phyloP scores from a whole-genome alignment of 2,797 vertebrate species.

The Taeniopygia guttata region DNA sequence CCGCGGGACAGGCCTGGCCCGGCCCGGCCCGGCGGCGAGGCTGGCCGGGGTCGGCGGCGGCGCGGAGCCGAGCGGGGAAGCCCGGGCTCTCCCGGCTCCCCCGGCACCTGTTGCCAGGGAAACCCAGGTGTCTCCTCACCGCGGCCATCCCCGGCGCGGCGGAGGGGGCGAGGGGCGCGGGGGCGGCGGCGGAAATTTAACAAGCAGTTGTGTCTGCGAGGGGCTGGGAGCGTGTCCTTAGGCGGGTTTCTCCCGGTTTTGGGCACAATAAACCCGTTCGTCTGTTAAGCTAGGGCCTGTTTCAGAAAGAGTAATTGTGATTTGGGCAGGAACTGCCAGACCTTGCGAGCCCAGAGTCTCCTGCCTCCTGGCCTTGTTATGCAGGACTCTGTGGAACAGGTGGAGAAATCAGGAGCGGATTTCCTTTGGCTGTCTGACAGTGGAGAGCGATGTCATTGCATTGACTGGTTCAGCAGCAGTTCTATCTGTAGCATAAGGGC shows the following conservation, averaged over 20 bases:
- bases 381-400: neutral
- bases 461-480: neutral
- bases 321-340: neutral
- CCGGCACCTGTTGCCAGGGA: slow-evolving; percentile 54
- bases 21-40: neutral
- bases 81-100: slow-evolving; percentile 14
- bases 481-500: neutral
- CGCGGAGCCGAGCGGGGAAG: neutral
- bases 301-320: neutral
- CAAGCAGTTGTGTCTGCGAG: neutral
- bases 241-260: neutral
- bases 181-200: neutral
- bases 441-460: neutral
- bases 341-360: neutral
- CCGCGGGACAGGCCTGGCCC: neutral
- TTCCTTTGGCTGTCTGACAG: neutral
- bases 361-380: neutral
- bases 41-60: neutral
- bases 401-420: neutral
- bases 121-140: slow-evolving; percentile 61
- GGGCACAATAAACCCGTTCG: neutral
- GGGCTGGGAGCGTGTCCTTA: neutral
- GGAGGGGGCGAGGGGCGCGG: neutral
- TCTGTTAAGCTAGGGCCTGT: neutral
- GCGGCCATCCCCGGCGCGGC: slow-evolving; percentile 11